Conservation (phyloP, 2,888 invertebrate genomes). For the Lochmaea capreae region DNA sequence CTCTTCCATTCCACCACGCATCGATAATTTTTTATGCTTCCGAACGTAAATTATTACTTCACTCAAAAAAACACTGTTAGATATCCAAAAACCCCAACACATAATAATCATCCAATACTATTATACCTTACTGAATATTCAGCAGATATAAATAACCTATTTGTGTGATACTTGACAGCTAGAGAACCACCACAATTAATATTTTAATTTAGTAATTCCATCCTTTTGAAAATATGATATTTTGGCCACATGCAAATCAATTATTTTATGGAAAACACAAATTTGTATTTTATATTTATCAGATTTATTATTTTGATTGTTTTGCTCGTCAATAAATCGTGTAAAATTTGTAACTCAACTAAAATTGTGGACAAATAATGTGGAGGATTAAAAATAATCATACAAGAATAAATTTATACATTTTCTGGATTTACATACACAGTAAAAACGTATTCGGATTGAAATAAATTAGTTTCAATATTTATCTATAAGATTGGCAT, state of each 20-base stretch:
- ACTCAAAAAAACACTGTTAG: no score
- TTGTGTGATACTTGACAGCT: conserved; percentile 35
- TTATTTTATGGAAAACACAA: conserved; percentile 33
- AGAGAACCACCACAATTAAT: conserved; percentile 38
- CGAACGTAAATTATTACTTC: no score
- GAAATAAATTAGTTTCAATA: no score
- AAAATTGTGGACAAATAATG: conserved; percentile 17
- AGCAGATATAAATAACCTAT: conserved; percentile 31
- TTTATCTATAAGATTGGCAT: no score
- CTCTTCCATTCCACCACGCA: no score
- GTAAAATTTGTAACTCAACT: conserved; percentile 25
- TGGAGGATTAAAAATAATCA: neutral
- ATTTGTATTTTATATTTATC: conserved; percentile 29
- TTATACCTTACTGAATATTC: neutral
- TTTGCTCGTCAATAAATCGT: conserved; percentile 31
- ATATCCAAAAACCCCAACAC: neutral
- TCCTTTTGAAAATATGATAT: conserved; percentile 36
- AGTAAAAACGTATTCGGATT: no score
- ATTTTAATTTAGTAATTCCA: conserved; percentile 39
- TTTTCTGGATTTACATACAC: no score
- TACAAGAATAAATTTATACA: neutral
- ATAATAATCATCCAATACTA: neutral
- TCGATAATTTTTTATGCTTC: no score
- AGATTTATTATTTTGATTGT: conserved; percentile 35
- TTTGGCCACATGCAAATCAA: conserved; percentile 35